A percentile compares a stretch with the other conserved stretches of the same genome.
These are phyloP conservation scores for Montifringilla adamsi DNA, from an alignment of 2,113 vertebrate genomes.

Conservation along the genomic window DNA sequence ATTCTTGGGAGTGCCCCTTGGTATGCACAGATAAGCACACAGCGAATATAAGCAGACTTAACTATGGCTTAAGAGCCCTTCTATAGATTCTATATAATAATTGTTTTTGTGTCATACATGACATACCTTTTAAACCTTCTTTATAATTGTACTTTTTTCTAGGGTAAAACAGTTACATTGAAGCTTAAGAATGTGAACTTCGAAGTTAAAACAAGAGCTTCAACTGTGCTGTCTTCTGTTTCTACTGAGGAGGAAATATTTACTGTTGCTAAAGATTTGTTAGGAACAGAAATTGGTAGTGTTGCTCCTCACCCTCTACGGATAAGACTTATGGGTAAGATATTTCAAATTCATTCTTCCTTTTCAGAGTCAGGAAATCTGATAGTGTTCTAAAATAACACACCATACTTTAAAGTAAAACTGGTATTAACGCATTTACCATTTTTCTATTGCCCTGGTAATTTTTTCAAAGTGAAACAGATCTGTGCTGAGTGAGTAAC, in stretches of 20 bases:
- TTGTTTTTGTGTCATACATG: neutral
- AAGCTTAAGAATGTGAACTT: conserved; percentile 96
- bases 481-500: neutral
- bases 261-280: conserved; percentile 87
- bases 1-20: neutral
- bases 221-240: conserved; percentile 79
- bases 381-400: neutral
- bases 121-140: neutral
- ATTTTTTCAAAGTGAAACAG: neutral
- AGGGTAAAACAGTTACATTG: conserved; percentile 93
- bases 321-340: conserved; percentile 95
- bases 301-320: conserved; percentile 86
- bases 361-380: neutral
- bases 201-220: conserved; percentile 91
- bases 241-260: conserved; percentile 91
- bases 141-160: neutral
- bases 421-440: neutral
- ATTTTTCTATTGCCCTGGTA: neutral
- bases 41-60: neutral
- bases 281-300: conserved; percentile 87
- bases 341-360: conserved; percentile 2
- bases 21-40: neutral
- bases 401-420: neutral
- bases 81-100: neutral
- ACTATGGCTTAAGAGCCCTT: neutral